Evolutionary conservation across 2,797 vertebrate species (phyloP).

Genomic region (Nannoperca obscura): DNA sequence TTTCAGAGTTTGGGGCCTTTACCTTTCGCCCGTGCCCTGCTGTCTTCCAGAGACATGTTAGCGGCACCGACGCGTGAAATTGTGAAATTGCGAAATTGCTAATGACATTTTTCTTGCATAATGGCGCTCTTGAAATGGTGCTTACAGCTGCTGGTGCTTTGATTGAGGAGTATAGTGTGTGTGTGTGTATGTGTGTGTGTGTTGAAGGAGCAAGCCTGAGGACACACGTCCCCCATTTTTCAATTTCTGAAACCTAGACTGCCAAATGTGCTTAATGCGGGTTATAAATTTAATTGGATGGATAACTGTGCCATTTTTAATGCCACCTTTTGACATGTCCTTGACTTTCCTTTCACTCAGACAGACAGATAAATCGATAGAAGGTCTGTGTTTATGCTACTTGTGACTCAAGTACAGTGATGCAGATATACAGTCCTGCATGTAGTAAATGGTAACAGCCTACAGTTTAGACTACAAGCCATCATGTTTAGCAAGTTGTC

Average conservation of each 20-base stretch:
- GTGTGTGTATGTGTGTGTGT: constrained; percentile 39
- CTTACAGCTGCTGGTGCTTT: constrained; percentile 67
- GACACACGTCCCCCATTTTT: constrained; percentile 69
- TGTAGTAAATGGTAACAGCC: not conserved
- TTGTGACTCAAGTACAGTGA: too few species aligned
- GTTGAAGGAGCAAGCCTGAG: constrained; percentile 44
- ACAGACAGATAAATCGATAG: too few species aligned
- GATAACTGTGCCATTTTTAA: constrained; percentile 55
- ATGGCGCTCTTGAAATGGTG: constrained; percentile 68
- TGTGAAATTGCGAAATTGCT: constrained; percentile 71
- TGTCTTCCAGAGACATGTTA: constrained; percentile 61
- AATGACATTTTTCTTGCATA: constrained; percentile 79
- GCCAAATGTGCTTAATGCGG: constrained; percentile 67
- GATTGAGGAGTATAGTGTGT: constrained; percentile 55
- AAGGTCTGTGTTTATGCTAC: too few species aligned
- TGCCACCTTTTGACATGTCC: constrained; percentile 53
- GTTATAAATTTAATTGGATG: constrained; percentile 74
- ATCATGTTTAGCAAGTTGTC: not conserved
- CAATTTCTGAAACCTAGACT: constrained; percentile 60
- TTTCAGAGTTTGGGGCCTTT: constrained; percentile 42
- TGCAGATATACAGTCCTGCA: not conserved
- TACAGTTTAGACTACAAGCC: not conserved
- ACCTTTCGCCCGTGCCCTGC: constrained; percentile 45
- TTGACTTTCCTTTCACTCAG: constrained; percentile 46
- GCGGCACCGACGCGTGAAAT: constrained; percentile 76